phyloP scores from a whole-genome alignment of 2,797 vertebrate species.

The Synaphobranchus kaupii region DNA sequence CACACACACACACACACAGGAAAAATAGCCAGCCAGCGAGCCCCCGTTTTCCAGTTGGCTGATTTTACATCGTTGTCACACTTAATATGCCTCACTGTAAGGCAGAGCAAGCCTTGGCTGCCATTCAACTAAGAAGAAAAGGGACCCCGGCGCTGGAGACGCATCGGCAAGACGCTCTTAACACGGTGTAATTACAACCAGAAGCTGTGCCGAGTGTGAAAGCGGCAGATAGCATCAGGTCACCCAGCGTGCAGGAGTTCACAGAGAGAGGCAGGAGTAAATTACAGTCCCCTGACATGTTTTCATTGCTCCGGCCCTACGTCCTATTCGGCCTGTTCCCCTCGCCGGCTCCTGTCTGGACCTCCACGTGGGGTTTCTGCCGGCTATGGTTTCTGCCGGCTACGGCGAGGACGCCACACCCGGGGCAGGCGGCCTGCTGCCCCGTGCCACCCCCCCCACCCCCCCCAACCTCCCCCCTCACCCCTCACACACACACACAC shows the following conservation, averaged over 20 bases:
- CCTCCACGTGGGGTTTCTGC: constrained; percentile 19
- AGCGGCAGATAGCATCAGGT: constrained; percentile 71
- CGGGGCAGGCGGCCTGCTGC: constrained; percentile 27
- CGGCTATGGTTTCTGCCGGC: constrained; percentile 29
- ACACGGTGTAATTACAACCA: constrained; percentile 72
- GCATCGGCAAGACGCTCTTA: constrained; percentile 63
- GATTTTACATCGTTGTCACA: constrained; percentile 43
- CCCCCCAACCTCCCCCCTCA: background rate
- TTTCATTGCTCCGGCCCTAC: constrained; percentile 47
- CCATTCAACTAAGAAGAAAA: constrained; percentile 32
- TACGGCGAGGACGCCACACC: constrained; percentile 29
- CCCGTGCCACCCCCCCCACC: constrained; percentile 17
- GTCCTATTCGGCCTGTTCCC: constrained; percentile 39
- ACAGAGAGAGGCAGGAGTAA: constrained; percentile 54
- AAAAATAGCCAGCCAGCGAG: constrained; percentile 46
- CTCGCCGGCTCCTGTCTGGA: constrained; percentile 18
- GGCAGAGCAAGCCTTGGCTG: constrained; percentile 1
- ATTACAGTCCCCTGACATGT: constrained; percentile 54
- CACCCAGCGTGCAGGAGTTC: constrained; percentile 64
- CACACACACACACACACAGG: constrained; percentile 51
- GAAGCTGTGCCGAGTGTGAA: constrained; percentile 66
- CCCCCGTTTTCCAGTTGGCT: constrained; percentile 30
- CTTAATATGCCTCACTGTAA: constrained; percentile 43
- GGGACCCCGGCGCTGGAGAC: constrained; percentile 50
- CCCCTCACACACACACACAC: background rate